phyloP scores from a whole-genome alignment of 2,797 vertebrate genomes.

The Phataginus tetradactyla region DNA sequence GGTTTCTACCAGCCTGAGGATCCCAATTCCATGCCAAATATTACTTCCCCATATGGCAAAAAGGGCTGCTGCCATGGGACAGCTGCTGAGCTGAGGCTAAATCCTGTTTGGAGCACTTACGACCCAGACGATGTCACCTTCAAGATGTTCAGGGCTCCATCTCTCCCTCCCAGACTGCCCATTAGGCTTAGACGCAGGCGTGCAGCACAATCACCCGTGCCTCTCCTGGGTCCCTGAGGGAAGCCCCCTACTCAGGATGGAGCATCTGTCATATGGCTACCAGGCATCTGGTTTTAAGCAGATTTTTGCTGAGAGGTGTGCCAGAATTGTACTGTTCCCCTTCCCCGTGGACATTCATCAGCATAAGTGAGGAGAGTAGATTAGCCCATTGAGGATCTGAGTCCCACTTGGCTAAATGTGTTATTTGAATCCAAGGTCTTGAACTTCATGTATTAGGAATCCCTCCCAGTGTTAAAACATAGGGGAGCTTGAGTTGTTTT shows the following conservation, averaged over 20 bases:
- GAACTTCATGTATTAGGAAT: not conserved
- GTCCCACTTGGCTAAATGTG: slow-evolving; percentile 22
- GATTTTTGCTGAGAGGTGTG: slow-evolving; percentile 68
- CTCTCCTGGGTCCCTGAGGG: slow-evolving; percentile 59
- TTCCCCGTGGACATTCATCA: slow-evolving; percentile 72
- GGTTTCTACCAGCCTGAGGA: slow-evolving; percentile 18
- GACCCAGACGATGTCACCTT: slow-evolving; percentile 73
- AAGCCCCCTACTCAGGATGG: slow-evolving; percentile 40
- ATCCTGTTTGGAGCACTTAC: slow-evolving; percentile 58
- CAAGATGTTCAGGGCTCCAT: slow-evolving; percentile 76
- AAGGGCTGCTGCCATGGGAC: slow-evolving; percentile 68
- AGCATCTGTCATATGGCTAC: slow-evolving; percentile 78
- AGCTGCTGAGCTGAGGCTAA: slow-evolving; percentile 71
- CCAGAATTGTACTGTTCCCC: slow-evolving; percentile 67
- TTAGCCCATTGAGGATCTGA: slow-evolving; percentile 53
- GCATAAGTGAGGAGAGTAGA: slow-evolving; percentile 57
- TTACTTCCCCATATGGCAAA: slow-evolving; percentile 72
- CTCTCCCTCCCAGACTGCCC: slow-evolving; percentile 62
- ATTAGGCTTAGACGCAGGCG: slow-evolving; percentile 65
- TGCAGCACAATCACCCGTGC: slow-evolving; percentile 57
- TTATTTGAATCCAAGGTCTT: slow-evolving; percentile 42
- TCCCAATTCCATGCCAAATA: slow-evolving; percentile 63
- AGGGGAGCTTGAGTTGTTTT: not conserved
- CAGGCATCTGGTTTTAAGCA: slow-evolving; percentile 79
- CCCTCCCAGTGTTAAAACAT: not conserved